Conservation (phyloP, 2,797 vertebrate species). For the Mallotus villosus region DNA sequence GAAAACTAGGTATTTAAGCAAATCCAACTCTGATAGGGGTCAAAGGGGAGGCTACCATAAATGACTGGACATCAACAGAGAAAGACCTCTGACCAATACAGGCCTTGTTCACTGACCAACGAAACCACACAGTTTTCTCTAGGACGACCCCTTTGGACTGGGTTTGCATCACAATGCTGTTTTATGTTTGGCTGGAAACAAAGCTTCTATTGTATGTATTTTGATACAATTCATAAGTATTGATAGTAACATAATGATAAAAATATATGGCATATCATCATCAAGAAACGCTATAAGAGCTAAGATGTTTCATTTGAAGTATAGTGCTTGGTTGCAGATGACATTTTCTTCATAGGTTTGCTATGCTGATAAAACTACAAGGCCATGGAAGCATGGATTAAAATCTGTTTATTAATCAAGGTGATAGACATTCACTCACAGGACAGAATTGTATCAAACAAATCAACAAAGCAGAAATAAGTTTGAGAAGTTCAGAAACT, state of each 20-base stretch:
- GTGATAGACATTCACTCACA: too few relatives aligned
- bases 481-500: too few relatives aligned
- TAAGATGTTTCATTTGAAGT: conserved; percentile 13
- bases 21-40: conserved; percentile 53
- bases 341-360: too few relatives aligned
- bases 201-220: background rate
- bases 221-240: conserved; percentile 3
- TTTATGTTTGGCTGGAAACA: background rate
- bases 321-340: too few relatives aligned
- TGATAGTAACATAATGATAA: background rate
- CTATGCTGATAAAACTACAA: too few relatives aligned
- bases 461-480: too few relatives aligned
- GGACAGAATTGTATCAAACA: too few relatives aligned
- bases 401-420: too few relatives aligned
- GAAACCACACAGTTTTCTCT: background rate
- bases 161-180: background rate
- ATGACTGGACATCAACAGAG: conserved; percentile 68
- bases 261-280: background rate
- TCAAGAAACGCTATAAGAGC: background rate
- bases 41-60: conserved; percentile 63
- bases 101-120: background rate
- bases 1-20: conserved; percentile 32
- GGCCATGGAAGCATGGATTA: too few relatives aligned
- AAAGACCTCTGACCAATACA: conserved; percentile 61
- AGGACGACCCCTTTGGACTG: background rate